Conservation (phyloP, 1,140 invertebrate species). For the Drosophila sulfurigaster region DNA sequence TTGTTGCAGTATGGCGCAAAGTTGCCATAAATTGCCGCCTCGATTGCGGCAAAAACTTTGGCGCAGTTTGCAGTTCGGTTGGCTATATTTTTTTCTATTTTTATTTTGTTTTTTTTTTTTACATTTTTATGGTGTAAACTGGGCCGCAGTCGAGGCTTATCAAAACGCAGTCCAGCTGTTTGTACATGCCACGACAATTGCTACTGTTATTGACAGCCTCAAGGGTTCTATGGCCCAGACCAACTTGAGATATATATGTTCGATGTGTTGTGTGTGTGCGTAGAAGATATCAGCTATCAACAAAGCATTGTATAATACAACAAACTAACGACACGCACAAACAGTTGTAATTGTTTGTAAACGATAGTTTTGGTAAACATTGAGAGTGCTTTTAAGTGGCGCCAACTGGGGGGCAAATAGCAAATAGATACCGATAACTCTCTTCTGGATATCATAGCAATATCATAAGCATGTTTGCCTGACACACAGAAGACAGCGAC, state of each 20-base stretch:
- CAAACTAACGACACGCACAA: conserved; percentile 40
- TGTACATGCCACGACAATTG: conserved; percentile 42
- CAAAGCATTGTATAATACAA: conserved; percentile 12
- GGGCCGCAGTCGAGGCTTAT: conserved; percentile 42
- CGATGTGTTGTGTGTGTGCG: too few relatives aligned
- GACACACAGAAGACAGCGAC: conserved; percentile 55
- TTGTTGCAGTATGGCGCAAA: conserved; percentile 51
- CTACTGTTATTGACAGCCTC: conserved; percentile 51
- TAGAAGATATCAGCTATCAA: conserved; percentile 6
- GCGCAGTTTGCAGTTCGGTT: conserved; percentile 53
- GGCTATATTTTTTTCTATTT: not conserved
- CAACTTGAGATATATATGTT: conserved; percentile 25
- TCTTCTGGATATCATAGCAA: conserved; percentile 11
- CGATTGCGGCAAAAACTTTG: conserved; percentile 70
- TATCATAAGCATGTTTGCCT: conserved; percentile 44
- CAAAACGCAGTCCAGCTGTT: conserved; percentile 35
- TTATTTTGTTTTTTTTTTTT: conserved; percentile 2
- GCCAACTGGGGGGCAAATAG: conserved; percentile 71
- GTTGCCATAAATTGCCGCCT: conserved; percentile 77
- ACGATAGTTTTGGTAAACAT: conserved; percentile 77
- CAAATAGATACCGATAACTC: conserved; percentile 46
- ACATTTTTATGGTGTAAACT: conserved; percentile 52
- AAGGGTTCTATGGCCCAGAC: conserved; percentile 40
- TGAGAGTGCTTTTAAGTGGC: conserved; percentile 63
- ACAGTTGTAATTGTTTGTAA: conserved; percentile 81